Evolutionary conservation across 30 jellyfish, hydroid and myxozoan species (phyloP).

Genomic region (Pseudorhiza aurosa): DNA sequence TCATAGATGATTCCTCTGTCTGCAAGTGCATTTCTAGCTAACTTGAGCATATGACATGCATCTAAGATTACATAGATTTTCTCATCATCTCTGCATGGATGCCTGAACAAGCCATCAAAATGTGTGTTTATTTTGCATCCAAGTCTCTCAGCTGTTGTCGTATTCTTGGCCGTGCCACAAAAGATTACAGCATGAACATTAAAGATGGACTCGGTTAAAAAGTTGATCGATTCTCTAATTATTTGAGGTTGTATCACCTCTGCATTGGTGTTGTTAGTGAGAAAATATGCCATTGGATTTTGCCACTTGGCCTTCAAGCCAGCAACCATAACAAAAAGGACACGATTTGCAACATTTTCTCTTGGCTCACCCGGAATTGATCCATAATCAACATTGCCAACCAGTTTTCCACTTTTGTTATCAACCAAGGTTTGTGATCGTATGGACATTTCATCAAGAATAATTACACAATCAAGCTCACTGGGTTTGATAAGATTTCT

Average conservation of each 20-base stretch:
- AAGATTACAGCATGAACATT: constrained; percentile 20
- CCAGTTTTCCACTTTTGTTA: constrained; percentile 16
- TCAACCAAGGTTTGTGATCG: constrained; percentile 32
- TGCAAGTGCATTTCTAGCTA: constrained; percentile 39
- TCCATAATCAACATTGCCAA: constrained; percentile 63
- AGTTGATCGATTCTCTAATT: constrained; percentile 11
- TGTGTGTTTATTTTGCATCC: constrained; percentile 32
- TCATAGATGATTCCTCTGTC: not conserved
- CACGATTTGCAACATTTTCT: constrained; percentile 30
- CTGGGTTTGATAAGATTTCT: not conserved
- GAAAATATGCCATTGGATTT: constrained; percentile 44
- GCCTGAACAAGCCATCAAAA: no score
- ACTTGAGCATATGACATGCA: constrained; percentile 40
- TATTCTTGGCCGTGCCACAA: constrained; percentile 55
- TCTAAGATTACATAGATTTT: constrained; percentile 19
- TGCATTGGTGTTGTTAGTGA: constrained; percentile 21
- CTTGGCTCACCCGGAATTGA: constrained; percentile 12
- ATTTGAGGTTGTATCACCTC: constrained; percentile 16
- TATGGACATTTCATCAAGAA: constrained; percentile 46
- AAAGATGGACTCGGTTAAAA: constrained; percentile 13
- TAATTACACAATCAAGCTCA: no score
- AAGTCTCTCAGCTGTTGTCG: constrained; percentile 24
- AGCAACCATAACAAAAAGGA: not conserved
- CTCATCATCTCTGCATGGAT: constrained; percentile 15
- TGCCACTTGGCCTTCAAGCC: constrained; percentile 37